Conservation (phyloP, 2,113 vertebrate genomes). For the Baryphthengus martii region DNA sequence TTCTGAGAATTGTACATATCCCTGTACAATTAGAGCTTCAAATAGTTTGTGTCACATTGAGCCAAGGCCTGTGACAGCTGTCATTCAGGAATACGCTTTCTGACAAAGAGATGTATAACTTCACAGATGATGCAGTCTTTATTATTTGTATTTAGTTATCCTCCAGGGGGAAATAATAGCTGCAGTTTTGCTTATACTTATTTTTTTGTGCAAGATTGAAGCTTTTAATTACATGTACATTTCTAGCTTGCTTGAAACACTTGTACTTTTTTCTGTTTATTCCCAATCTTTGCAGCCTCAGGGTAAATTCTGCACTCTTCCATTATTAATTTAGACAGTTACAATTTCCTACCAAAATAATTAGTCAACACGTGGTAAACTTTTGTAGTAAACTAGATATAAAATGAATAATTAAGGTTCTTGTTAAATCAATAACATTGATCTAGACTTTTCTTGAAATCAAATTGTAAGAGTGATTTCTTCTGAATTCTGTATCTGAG, state of each 20-base stretch:
- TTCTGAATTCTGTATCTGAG: constrained; percentile 28
- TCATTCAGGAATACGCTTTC: constrained; percentile 50
- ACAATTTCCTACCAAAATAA: constrained; percentile 69
- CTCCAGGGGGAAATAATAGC: constrained; percentile 55
- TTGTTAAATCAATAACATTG: constrained; percentile 71
- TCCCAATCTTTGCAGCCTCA: constrained; percentile 64
- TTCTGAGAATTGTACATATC: constrained; percentile 16
- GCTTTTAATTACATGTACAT: constrained; percentile 2
- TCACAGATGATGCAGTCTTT: constrained; percentile 43
- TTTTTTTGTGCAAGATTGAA: constrained; percentile 36
- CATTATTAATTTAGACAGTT: constrained; percentile 72
- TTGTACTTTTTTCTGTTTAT: not conserved
- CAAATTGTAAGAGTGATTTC: constrained; percentile 59
- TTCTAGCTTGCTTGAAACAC: constrained; percentile 31
- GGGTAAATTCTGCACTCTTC: constrained; percentile 57
- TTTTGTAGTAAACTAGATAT: constrained; percentile 71
- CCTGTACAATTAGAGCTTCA: constrained; percentile 41
- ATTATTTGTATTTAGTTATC: constrained; percentile 70
- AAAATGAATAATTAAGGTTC: constrained; percentile 76
- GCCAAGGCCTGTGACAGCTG: constrained; percentile 53
- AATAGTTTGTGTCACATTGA: constrained; percentile 12
- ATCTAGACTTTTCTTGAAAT: constrained; percentile 64
- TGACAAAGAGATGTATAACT: constrained; percentile 27
- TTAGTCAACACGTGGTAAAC: constrained; percentile 67
- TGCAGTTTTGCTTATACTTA: not conserved